Percentiles rank a stretch among this genome's conserved stretches.
phyloP scores from a whole-genome alignment of 2,797 vertebrate genomes.

The Xiphorhynchus erythropygius region DNA sequence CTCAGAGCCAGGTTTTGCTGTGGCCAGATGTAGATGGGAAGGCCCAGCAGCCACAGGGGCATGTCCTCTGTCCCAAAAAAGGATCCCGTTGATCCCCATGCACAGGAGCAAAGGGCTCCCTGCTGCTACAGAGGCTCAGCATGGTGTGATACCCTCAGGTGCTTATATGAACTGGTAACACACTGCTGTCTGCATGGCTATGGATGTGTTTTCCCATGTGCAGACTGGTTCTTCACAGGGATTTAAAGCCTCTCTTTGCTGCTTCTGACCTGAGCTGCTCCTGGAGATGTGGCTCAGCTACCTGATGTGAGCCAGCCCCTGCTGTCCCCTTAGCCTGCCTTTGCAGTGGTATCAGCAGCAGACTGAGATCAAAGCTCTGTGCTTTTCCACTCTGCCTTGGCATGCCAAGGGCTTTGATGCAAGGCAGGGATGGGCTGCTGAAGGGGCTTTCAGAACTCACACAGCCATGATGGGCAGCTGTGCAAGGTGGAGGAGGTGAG shows the following conservation, averaged over 20 bases:
- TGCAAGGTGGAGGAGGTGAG: not conserved
- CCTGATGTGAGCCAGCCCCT: not conserved
- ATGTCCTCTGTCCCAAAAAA: not conserved
- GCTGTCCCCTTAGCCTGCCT: not conserved
- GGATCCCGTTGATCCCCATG: not conserved
- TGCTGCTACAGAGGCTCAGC: not conserved
- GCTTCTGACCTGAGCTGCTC: not conserved
- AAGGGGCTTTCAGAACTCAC: not conserved
- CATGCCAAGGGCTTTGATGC: not conserved
- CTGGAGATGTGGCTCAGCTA: not conserved
- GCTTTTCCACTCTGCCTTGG: not conserved
- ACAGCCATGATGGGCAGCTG: fast-evolving
- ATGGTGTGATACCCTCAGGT: not conserved
- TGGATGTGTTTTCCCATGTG: not conserved
- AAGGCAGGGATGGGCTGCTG: too few relatives aligned
- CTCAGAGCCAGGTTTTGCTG: not conserved
- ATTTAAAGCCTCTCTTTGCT: not conserved
- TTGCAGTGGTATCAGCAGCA: not conserved
- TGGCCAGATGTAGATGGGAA: not conserved
- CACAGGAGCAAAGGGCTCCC: not conserved
- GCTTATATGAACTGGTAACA: fast-evolving
- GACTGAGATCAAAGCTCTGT: not conserved
- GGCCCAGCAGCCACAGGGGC: not conserved
- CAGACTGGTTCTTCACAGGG: not conserved
- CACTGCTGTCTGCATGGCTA: fast-evolving